Evolutionary conservation across 2,888 invertebrate genomes (phyloP).

Genomic region (Dolichopus griseipennis): DNA sequence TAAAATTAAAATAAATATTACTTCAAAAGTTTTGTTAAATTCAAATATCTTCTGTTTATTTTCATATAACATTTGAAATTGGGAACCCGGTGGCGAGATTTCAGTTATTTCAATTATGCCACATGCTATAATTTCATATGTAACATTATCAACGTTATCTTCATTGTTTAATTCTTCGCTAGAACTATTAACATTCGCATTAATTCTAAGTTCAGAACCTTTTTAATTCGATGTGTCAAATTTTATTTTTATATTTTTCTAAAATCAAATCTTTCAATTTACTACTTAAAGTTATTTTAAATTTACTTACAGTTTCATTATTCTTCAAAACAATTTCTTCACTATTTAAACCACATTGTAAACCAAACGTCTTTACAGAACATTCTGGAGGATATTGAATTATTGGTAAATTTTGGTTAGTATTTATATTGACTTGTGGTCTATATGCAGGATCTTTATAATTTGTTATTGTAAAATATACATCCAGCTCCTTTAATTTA

Average conservation of each 20-base stretch:
- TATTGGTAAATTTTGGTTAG: slow-evolving; percentile 35
- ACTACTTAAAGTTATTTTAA: too few species aligned
- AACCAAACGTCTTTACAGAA: slow-evolving; percentile 26
- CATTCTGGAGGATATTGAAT: slow-evolving; percentile 38
- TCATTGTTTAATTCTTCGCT: slow-evolving; percentile 34
- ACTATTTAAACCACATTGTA: slow-evolving; percentile 36
- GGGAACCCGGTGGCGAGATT: not conserved
- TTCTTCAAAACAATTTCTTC: slow-evolving; percentile 17
- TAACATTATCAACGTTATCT: slow-evolving; percentile 32
- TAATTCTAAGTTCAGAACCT: slow-evolving; percentile 32
- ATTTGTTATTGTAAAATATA: too few species aligned
- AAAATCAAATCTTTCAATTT: not conserved
- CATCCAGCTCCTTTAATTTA: too few species aligned
- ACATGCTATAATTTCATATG: slow-evolving; percentile 33
- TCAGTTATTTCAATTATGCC: slow-evolving; percentile 40
- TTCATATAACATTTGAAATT: not conserved
- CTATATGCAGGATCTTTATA: slow-evolving; percentile 46
- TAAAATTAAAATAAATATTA: not conserved
- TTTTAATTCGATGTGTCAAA: slow-evolving; percentile 38
- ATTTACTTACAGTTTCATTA: not conserved
- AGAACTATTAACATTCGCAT: slow-evolving; percentile 39
- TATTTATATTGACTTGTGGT: slow-evolving; percentile 43
- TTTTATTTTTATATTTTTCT: slow-evolving; percentile 27
- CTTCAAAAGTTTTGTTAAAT: not conserved
- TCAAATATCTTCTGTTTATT: not conserved